Base-by-base conservation (phyloP, 2,113 vertebrate species). In the Poecilia latipinna region DNA sequence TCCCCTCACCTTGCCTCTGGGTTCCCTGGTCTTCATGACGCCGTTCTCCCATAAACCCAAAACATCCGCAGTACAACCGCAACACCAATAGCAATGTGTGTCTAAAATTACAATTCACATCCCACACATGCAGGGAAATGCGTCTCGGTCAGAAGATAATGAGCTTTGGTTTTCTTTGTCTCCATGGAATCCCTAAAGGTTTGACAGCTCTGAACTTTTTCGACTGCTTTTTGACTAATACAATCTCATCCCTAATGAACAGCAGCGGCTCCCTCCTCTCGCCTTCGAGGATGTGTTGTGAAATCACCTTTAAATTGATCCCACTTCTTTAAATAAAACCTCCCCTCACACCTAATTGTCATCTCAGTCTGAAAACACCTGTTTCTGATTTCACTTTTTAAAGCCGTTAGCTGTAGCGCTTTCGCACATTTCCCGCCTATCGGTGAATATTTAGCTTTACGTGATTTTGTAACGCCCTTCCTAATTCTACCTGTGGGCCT, bases 291-390 rank as follows among this genome's bases (percentile, higher is more conserved):
- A 66, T 8, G 35, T 42, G 35, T 39, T 12, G 12, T 65, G 64
- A 66, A 2, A 39, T 67, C 39, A 44, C 65, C 17, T 44, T 44
- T 29, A 28, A 39, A 67, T 44, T 42, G 7, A 37, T 65, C 33
- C 64, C 22, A 39, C 64, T 67, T 42, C 35, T 66, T 66, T 67
- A 44, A 42, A 67, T 67, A 42, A 67, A 67, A 28, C n/a, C 4
- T 7, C 26, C 12, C 15, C 65, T 44, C 13, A 44, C 26, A 67
- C 26, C 12, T 39, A 26, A 66, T 28, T 67, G 39, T 67, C 65
- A 68, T 48, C 39, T 2, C 28, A 51, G 44, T 12, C 32, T 68
- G 42, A 31, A 31, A 68, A 32, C 29, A 68, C 28, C 44, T 51
- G 66, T 8, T 19, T 68, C 42, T 24, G 28, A 68, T 54, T 31